A percentile compares a stretch with the other conserved stretches of the same genome.
Conservation (phyloP, 2,888 invertebrate genomes). For the Gari tellinella region DNA sequence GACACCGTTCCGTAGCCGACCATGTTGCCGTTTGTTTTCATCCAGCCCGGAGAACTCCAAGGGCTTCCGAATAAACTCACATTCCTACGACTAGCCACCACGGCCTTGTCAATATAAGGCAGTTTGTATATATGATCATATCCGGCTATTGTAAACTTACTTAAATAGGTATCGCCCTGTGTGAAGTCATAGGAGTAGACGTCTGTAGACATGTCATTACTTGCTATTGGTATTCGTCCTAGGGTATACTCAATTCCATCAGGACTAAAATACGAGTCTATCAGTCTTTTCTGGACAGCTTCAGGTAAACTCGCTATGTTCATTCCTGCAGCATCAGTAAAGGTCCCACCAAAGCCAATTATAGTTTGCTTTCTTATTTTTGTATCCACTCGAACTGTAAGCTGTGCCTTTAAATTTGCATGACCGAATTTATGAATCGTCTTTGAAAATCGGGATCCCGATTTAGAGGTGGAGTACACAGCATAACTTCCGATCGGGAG, state of each 20-base stretch:
- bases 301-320: constrained; percentile 89
- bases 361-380: constrained; percentile 87
- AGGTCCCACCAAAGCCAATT: constrained; percentile 94
- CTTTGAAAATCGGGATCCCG: no score
- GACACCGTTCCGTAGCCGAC: constrained; percentile 78
- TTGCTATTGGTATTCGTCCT: constrained; percentile 93
- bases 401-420: no score
- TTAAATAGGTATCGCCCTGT: constrained; percentile 85
- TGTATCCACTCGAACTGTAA: no score
- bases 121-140: constrained; percentile 42
- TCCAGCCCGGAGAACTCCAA: constrained; percentile 47
- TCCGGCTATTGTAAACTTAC: constrained; percentile 37
- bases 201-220: constrained; percentile 93
- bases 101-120: constrained; percentile 41
- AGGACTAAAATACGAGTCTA: constrained; percentile 85
- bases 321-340: constrained; percentile 90
- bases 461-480: constrained; percentile 1
- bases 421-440: no score
- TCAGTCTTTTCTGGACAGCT: constrained; percentile 85
- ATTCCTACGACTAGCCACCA: constrained; percentile 37
- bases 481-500: constrained; percentile 11
- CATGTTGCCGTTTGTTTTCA: constrained; percentile 48
- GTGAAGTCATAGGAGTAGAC: constrained; percentile 92
- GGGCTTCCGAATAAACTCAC: constrained; percentile 43
- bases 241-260: constrained; percentile 91